Conservation (phyloP, 2,797 vertebrate genomes). For the Squalus acanthias region DNA sequence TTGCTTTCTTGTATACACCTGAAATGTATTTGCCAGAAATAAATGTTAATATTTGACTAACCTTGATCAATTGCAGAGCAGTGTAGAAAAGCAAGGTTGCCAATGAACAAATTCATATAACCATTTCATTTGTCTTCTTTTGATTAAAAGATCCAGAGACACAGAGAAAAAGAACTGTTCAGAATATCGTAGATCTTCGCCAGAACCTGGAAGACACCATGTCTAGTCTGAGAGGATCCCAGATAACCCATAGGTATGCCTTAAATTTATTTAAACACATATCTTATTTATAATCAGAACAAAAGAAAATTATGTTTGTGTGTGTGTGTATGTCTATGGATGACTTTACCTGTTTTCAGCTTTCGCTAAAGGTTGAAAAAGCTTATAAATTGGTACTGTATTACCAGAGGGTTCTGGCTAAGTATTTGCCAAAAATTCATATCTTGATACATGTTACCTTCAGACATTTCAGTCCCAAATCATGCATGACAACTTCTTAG, state of each 20-base stretch:
- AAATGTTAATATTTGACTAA: neutral
- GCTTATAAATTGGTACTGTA: neutral
- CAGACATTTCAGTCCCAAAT: neutral
- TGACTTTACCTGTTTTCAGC: neutral
- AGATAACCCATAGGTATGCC: constrained; percentile 83
- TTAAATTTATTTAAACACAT: neutral
- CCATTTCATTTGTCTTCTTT: neutral
- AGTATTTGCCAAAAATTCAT: neutral
- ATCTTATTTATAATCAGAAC: neutral
- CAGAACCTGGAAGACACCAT: constrained; percentile 97
- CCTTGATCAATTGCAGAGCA: neutral
- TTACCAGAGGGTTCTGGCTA: neutral
- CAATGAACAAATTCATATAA: neutral
- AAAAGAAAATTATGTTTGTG: neutral
- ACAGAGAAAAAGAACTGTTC: constrained; percentile 89
- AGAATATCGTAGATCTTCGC: constrained; percentile 93
- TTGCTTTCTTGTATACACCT: neutral
- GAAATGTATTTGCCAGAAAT: neutral
- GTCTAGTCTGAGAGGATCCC: constrained; percentile 86
- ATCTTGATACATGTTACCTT: neutral
- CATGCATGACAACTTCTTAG: neutral
- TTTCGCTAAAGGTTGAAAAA: neutral
- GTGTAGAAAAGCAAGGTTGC: neutral
- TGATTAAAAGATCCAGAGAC: constrained; percentile 77
- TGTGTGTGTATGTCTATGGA: neutral